Evolutionary conservation across 2,888 invertebrate species (phyloP).

Genomic region (Brachyopa scutellaris): DNA sequence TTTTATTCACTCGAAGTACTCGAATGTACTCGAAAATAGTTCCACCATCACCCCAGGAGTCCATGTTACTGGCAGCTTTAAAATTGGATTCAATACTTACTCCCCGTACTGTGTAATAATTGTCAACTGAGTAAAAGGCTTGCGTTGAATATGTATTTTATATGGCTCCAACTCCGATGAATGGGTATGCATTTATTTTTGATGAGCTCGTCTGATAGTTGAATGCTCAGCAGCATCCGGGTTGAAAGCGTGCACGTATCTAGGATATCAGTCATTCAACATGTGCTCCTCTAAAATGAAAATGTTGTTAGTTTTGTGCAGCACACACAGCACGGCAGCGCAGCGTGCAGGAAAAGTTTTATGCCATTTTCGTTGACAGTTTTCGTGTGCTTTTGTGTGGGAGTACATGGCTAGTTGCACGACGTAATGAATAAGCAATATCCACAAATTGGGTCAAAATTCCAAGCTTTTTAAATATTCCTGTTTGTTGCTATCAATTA

Average conservation of each 20-base stretch:
- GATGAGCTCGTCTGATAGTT: slow-evolving; percentile 58
- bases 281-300: slow-evolving; percentile 48
- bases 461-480: no score
- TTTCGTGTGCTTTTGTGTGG: neutral
- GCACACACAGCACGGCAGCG: neutral
- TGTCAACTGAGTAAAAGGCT: neutral
- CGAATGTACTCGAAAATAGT: no score
- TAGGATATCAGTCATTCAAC: slow-evolving; percentile 54
- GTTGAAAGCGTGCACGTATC: slow-evolving; percentile 38
- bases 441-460: slow-evolving; percentile 43
- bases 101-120: neutral
- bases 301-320: slow-evolving; percentile 43
- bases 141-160: neutral
- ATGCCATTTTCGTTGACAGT: slow-evolving; percentile 46
- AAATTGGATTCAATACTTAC: neutral
- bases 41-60: no score
- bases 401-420: slow-evolving; percentile 1
- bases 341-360: slow-evolving; percentile 19
- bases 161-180: neutral
- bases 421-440: slow-evolving; percentile 31
- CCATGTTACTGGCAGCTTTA: no score
- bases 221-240: slow-evolving; percentile 36
- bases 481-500: no score
- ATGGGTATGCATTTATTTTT: slow-evolving; percentile 59
- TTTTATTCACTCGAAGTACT: no score